These are phyloP conservation scores for Bradypodion pumilum DNA, from an alignment of 2,797 vertebrate genomes.

Conservation along the genomic window DNA sequence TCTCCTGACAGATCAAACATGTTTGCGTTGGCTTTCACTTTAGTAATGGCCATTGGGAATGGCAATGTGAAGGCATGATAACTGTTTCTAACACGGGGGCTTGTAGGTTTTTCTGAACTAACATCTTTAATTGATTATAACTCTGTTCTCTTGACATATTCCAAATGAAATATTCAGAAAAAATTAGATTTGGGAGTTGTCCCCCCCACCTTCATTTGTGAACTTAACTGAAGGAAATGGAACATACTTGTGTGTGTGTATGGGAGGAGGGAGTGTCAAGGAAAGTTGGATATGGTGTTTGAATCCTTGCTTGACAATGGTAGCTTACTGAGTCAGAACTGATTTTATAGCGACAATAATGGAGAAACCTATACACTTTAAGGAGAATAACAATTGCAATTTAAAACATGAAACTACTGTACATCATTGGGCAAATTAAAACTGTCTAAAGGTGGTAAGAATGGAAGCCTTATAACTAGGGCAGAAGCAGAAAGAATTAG, in stretches of 20 bases:
- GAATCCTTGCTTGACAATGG: no score
- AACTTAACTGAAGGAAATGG: conserved; percentile 8
- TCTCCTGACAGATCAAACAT: conserved; percentile 56
- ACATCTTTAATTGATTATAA: conserved; percentile 60
- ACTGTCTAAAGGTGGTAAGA: conserved; percentile 15
- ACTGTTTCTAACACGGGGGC: conserved; percentile 31
- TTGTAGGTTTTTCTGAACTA: conserved; percentile 37
- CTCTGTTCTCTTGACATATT: conserved; percentile 38
- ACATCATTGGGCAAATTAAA: neutral
- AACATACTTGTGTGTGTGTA: neutral
- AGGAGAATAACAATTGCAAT: no score
- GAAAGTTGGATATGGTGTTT: neutral
- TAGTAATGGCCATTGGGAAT: conserved; percentile 64
- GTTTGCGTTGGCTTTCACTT: conserved; percentile 57
- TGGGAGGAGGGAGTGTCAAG: neutral
- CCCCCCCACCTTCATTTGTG: conserved; percentile 17
- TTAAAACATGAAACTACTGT: conserved; percentile 19
- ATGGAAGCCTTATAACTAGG: conserved; percentile 14
- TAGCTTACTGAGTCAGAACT: no score
- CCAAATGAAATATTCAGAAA: conserved; percentile 43
- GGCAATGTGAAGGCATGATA: conserved; percentile 53
- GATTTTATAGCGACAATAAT: no score
- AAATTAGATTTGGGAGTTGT: conserved; percentile 31
- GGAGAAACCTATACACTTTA: neutral
- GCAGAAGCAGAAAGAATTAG: neutral